A percentile compares a stretch with the other conserved stretches of the same genome.
phyloP scores from a whole-genome alignment of 2,797 vertebrate species.

The Saxicola maurus region DNA sequence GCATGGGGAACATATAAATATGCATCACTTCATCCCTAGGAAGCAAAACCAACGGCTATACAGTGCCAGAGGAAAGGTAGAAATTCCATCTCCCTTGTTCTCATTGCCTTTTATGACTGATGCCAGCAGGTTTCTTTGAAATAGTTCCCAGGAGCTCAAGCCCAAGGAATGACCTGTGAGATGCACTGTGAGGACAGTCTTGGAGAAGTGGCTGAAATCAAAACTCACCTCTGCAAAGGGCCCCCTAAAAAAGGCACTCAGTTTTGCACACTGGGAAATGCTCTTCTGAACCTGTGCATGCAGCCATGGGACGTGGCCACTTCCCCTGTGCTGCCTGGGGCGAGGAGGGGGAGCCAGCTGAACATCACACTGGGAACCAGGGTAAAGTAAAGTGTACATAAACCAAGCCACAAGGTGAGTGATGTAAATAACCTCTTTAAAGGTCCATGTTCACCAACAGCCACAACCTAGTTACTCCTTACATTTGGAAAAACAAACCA shows the following conservation, averaged over 20 bases:
- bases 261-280: neutral
- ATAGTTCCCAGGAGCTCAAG: neutral
- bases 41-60: neutral
- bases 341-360: rapidly evolving
- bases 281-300: neutral
- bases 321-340: neutral
- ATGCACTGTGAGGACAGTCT: rapidly evolving
- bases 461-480: neutral
- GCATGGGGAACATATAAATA: neutral
- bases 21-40: neutral
- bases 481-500: neutral
- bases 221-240: neutral
- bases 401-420: neutral
- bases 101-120: neutral
- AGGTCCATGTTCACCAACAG: neutral
- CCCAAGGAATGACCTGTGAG: rapidly evolving
- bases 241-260: neutral
- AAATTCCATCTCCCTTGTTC: neutral
- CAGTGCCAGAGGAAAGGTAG: neutral
- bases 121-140: neutral
- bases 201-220: neutral
- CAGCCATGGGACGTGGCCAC: rapidly evolving
- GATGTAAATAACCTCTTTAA: neutral
- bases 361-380: rapidly evolving
- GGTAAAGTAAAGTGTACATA: neutral